Conservation (phyloP, 1,140 invertebrate genomes). For the Schmidtea mediterranea region DNA sequence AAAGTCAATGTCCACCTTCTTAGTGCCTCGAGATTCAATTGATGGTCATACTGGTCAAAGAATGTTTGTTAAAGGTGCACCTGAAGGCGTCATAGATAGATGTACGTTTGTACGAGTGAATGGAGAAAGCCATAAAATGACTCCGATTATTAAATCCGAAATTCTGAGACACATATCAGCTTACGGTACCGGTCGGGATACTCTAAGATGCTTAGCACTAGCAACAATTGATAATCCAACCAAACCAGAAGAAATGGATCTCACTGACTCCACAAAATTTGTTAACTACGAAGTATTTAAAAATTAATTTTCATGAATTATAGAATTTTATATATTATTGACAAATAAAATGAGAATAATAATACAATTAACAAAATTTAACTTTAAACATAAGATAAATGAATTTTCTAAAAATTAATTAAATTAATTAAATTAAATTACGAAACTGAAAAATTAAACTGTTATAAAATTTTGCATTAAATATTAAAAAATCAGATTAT, state of each 20-base stretch:
- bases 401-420: no score
- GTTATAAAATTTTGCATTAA: no score
- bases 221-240: conserved; percentile 77
- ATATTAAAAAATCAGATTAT: no score
- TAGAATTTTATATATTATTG: no score
- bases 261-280: conserved; percentile 81
- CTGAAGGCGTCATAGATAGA: conserved; percentile 89
- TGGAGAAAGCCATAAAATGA: conserved; percentile 65
- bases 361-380: no score
- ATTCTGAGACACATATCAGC: conserved; percentile 30
- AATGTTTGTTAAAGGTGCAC: conserved; percentile 41
- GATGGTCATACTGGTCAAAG: conserved; percentile 29
- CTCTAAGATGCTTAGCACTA: conserved; percentile 74
- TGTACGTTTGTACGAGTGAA: conserved; percentile 86
- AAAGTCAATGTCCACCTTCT: conserved; percentile 96
- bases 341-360: no score
- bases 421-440: no score
- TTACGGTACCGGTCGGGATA: conserved; percentile 66
- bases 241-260: conserved; percentile 56
- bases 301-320: no score
- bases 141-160: conserved; percentile 43
- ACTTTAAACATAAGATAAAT: no score
- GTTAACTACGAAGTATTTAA: conserved; percentile 50
- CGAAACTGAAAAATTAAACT: no score
- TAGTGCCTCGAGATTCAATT: conserved; percentile 37